Evolutionary conservation across 2,888 invertebrate genomes (phyloP).

Genomic region (Amphipoea lucens): DNA sequence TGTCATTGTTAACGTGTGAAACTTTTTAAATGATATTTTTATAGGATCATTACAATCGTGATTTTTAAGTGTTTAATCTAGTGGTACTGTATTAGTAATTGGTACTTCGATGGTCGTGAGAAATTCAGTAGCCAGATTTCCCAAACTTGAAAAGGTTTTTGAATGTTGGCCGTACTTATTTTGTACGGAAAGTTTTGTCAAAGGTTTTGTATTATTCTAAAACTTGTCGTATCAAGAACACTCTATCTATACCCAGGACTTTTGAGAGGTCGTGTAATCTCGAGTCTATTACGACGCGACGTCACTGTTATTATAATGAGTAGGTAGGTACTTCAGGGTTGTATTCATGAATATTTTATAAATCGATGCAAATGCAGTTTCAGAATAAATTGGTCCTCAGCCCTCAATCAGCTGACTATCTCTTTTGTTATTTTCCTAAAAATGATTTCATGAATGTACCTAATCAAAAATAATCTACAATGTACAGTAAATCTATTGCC

Average conservation of each 20-base stretch:
- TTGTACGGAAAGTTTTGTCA: too few species aligned
- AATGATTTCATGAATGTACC: not conserved
- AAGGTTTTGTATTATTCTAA: not conserved
- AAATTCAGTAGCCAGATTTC: not conserved
- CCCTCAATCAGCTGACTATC: too few species aligned
- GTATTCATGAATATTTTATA: not conserved
- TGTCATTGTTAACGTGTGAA: slow-evolving; percentile 60
- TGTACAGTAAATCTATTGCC: not conserved
- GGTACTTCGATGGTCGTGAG: slow-evolving; percentile 36
- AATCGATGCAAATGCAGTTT: too few species aligned
- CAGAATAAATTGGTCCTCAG: not conserved
- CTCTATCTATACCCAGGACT: not conserved
- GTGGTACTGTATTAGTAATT: slow-evolving; percentile 28
- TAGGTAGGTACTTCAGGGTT: not conserved
- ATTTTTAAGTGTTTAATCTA: slow-evolving; percentile 36
- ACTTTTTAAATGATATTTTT: slow-evolving; percentile 34
- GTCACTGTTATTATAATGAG: not conserved
- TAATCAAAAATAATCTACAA: not conserved
- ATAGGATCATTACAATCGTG: slow-evolving; percentile 44
- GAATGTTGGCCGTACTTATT: too few species aligned
- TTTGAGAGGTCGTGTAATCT: not conserved
- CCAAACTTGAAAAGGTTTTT: not conserved
- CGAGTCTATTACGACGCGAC: not conserved
- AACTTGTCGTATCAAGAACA: not conserved
- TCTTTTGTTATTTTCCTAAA: not conserved